Conservation (phyloP, 1,140 invertebrate species). For the Drosophila athabasca region DNA sequence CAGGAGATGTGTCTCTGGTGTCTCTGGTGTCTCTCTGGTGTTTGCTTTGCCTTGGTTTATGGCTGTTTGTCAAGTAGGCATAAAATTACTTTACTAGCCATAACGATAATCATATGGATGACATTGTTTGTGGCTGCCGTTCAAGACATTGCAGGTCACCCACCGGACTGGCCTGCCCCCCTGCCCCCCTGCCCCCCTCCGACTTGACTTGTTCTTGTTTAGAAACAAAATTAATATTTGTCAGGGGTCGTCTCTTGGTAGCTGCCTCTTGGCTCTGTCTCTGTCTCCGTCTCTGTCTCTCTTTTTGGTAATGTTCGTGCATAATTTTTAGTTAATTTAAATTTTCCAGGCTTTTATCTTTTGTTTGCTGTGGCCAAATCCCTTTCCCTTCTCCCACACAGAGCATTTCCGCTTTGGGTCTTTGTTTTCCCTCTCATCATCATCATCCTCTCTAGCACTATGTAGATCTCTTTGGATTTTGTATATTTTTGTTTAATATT, state of each 20-base stretch:
- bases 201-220: slow-evolving; percentile 43
- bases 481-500: slow-evolving; percentile 82
- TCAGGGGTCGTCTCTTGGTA: slow-evolving; percentile 56
- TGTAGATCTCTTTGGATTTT: slow-evolving; percentile 43
- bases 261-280: neutral
- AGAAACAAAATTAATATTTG: slow-evolving; percentile 82
- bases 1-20: slow-evolving; percentile 39
- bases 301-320: slow-evolving; percentile 74
- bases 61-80: slow-evolving; percentile 75
- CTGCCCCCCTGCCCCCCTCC: too few species aligned
- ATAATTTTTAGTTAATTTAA: slow-evolving; percentile 83
- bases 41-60: slow-evolving; percentile 68
- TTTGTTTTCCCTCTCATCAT: slow-evolving; percentile 56
- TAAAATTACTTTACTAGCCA: slow-evolving; percentile 75
- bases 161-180: slow-evolving; percentile 22
- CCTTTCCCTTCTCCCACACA: slow-evolving; percentile 20
- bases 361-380: slow-evolving; percentile 59
- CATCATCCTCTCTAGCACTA: slow-evolving; percentile 31
- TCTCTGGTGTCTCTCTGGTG: slow-evolving; percentile 19
- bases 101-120: slow-evolving; percentile 80
- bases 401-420: slow-evolving; percentile 55
- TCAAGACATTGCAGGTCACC: slow-evolving; percentile 56
- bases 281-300: neutral
- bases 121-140: slow-evolving; percentile 76
- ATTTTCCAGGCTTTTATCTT: slow-evolving; percentile 78